Evolutionary conservation across 2,113 vertebrate species (phyloP).

Genomic region (Euleptes europaea): DNA sequence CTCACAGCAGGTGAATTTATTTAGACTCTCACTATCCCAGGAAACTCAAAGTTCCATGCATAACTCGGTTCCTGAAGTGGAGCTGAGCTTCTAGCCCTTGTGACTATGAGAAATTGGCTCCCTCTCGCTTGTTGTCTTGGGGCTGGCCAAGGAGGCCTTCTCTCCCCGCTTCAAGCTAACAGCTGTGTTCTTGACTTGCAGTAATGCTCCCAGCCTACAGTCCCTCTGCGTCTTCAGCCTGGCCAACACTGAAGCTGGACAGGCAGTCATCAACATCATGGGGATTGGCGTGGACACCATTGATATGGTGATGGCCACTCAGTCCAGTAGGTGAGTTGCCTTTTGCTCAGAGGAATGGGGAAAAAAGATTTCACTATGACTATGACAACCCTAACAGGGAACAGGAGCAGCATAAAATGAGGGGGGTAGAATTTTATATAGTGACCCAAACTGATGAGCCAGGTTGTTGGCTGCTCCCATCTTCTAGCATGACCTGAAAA

Average conservation of each 20-base stretch:
- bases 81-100: not conserved
- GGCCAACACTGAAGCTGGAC: conserved; percentile 94
- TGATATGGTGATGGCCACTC: conserved; percentile 90
- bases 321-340: conserved; percentile 85
- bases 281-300: conserved; percentile 96
- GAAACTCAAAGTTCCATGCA: not conserved
- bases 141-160: too few species aligned
- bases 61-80: not conserved
- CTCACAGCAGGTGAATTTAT: conserved; percentile 81
- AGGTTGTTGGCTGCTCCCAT: not conserved
- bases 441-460: not conserved
- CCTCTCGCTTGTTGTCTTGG: not conserved
- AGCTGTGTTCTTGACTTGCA: conserved; percentile 36
- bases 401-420: not conserved
- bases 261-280: conserved; percentile 96
- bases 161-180: not conserved
- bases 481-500: not conserved
- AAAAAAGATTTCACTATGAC: too few species aligned
- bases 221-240: conserved; percentile 94
- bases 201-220: conserved; percentile 88
- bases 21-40: not conserved
- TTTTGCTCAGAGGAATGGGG: not conserved
- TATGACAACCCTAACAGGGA: not conserved
- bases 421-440: not conserved
- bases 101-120: too few species aligned